phyloP scores from a whole-genome alignment of 2,888 invertebrate genomes.

The Drosophila cognata region DNA sequence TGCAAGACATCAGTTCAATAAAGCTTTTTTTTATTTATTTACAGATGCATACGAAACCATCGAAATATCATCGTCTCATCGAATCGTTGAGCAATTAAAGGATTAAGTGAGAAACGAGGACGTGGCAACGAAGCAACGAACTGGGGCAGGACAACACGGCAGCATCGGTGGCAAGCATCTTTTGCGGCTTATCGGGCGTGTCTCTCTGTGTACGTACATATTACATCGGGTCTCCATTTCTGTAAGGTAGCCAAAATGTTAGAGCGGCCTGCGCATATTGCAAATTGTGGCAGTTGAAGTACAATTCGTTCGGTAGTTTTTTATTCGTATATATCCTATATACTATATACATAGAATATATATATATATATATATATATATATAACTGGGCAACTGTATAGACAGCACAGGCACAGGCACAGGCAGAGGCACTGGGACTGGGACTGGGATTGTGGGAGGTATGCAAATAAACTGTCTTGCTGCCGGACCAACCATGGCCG shows the following conservation, averaged over 20 bases:
- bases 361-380: constrained; percentile 3
- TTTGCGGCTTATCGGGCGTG: constrained; percentile 47
- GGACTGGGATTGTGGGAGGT: constrained; percentile 60
- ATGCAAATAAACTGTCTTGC: constrained; percentile 85
- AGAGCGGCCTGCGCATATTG: constrained; percentile 53
- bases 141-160: constrained; percentile 16
- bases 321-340: constrained; percentile 14
- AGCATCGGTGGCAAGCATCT: constrained; percentile 31
- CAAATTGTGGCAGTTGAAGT: constrained; percentile 61
- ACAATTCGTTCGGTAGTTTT: constrained; percentile 40
- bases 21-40: constrained; percentile 15
- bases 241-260: constrained; percentile 60
- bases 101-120: constrained; percentile 26
- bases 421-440: constrained; percentile 10
- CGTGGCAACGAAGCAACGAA: neutral
- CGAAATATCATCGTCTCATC: constrained; percentile 11
- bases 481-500: constrained; percentile 85
- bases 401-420: neutral
- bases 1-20: neutral
- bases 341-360: constrained; percentile 7
- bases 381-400: constrained; percentile 19
- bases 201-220: constrained; percentile 62
- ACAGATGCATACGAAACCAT: constrained; percentile 39
- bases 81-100: constrained; percentile 41
- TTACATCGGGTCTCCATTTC: constrained; percentile 43